Evolutionary conservation across 2,113 vertebrate genomes (phyloP).

Genomic region (Dendrocopos noguchii): DNA sequence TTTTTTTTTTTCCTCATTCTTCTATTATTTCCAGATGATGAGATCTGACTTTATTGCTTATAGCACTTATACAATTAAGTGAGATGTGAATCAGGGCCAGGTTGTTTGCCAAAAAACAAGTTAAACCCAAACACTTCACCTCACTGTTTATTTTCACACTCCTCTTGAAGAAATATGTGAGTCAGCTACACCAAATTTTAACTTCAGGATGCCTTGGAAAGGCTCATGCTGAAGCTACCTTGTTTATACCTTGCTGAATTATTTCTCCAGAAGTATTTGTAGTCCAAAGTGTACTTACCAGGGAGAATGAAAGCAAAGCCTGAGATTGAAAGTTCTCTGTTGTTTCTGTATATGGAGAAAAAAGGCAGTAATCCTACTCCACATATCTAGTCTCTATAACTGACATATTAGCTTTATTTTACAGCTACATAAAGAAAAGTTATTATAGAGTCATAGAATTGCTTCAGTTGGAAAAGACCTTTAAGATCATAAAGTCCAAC

Average conservation of each 20-base stretch:
- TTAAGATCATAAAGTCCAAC: too few relatives aligned
- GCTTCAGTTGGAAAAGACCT: too few relatives aligned
- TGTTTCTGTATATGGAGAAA: background rate
- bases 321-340: background rate
- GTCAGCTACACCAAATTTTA: slow-evolving; percentile 1
- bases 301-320: background rate
- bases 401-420: background rate
- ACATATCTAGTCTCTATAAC: background rate
- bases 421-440: background rate
- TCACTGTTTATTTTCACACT: slow-evolving; percentile 61
- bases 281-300: background rate
- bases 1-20: slow-evolving; percentile 7
- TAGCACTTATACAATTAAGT: slow-evolving; percentile 57
- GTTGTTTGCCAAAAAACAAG: slow-evolving; percentile 58
- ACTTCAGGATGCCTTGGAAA: background rate
- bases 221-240: background rate
- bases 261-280: background rate
- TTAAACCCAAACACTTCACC: slow-evolving; percentile 38
- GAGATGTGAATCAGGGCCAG: slow-evolving; percentile 45
- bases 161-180: slow-evolving; percentile 41
- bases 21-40: slow-evolving; percentile 63
- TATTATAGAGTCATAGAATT: background rate
- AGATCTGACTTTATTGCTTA: slow-evolving; percentile 31
- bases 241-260: slow-evolving; percentile 13
- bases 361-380: background rate